Evolutionary conservation across 1,140 invertebrate genomes (phyloP), one percentile per base, ranked within the genome.

Genomic region (Drosophila chauvacae): DNA sequence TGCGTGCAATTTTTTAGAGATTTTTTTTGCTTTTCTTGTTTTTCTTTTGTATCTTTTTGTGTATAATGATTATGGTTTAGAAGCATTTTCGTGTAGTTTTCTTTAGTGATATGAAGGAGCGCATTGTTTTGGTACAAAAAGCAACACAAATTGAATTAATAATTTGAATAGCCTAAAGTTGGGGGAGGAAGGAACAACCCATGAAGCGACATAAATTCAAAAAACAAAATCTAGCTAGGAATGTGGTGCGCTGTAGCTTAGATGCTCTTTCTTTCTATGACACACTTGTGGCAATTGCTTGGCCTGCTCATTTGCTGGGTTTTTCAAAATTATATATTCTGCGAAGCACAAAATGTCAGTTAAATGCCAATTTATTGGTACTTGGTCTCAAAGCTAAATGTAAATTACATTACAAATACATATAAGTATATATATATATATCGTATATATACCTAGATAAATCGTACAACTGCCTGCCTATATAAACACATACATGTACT

Each of bases 321-420:
- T 53, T 80, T 80, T 58, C 44, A 18, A 71, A 64, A 76, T 72
- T 42, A 66, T 72, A 77, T 77, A 77, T 77, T 42, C 71, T 77
- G 80, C 73, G 76, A 88, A 88, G 82, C 84, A 90, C 77, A 81
- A 80, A 76, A 77, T 77, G 85, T 90, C 85, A 81, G 62, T 90
- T 90, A 90, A 90, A 90, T 90, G 85, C 85, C 85, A 90, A 90
- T 90, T 81, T 79, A 76, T 90, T 90, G 85, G 85, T 90, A 90
- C 85, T 90, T 90, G 84, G 84, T 87, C 53, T 56, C 84, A 77
- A 70, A 68, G 80, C 85, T 88, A 84, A 56, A 73, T 64, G 45
- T 80, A 80, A 87, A 87, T 75, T 69, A 83, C 47, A 69, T 83
- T 78, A 78, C 75, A 78, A 64, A 59, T 70, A 69, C 37, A 64